phyloP scores from a whole-genome alignment of 2,888 invertebrate genomes.

The Heliconius ethilla region DNA sequence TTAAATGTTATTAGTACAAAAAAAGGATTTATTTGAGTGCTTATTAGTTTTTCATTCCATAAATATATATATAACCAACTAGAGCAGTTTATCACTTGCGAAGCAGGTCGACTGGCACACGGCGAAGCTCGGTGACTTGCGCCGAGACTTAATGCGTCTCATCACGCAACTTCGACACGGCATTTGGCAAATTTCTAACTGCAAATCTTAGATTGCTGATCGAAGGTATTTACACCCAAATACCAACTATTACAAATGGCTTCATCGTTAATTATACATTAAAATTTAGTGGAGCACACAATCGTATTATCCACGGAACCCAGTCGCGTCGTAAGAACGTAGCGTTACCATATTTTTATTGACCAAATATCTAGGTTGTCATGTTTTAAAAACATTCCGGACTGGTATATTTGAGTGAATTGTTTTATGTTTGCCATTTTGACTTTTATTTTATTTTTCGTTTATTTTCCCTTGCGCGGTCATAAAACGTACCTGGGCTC shows the following conservation, averaged over 20 bases:
- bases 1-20: not conserved
- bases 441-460: conserved; percentile 82
- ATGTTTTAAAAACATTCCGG: conserved; percentile 55
- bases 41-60: conserved; percentile 6
- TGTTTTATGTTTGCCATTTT: conserved; percentile 80
- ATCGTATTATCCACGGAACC: not conserved
- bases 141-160: conserved; percentile 64
- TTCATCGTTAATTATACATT: not conserved
- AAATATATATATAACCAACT: conserved; percentile 10
- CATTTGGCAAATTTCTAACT: conserved; percentile 60
- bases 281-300: not conserved
- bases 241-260: not conserved
- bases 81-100: conserved; percentile 68
- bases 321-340: not conserved
- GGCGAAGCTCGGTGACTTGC: conserved; percentile 64
- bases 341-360: not conserved
- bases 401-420: conserved; percentile 72
- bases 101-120: conserved; percentile 56
- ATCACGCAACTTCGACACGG: conserved; percentile 70
- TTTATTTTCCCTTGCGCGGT: conserved; percentile 80
- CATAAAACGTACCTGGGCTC: conserved; percentile 80
- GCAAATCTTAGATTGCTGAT: conserved; percentile 44
- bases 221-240: conserved; percentile 28
- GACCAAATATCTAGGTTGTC: conserved; percentile 41
- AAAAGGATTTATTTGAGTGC: not conserved